Base-by-base conservation (phyloP, 2,888 invertebrate genomes). In the Limnephilus auricula region DNA sequence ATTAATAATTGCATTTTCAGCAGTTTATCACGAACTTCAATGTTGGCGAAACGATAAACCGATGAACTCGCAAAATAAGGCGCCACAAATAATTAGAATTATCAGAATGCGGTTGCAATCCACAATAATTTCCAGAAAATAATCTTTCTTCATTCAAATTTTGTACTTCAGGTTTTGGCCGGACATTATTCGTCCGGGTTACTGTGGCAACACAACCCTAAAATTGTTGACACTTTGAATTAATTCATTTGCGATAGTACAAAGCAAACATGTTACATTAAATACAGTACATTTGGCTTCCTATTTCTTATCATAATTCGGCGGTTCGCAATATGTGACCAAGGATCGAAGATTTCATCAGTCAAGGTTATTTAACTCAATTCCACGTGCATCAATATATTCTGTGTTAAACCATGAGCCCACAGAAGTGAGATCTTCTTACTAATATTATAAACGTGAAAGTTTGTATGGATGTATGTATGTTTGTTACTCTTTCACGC, bases 71-170 rank as follows among this genome's bases (percentile, higher is more conserved):
- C 31, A 79, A 15, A n/a, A n/a, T 13, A n/a, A 30, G n/a, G 34
- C n/a, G 78, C 12, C 78, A 12, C 34, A 78, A 34, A 25, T 32
- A 37, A 88, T 88, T 45, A 78, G 25, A 15, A 78, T 78, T 87
- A 78, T 34, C 34, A 30, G 34, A 34, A 65, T 87, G 32, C 87
- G 87, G 78, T 78, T 88, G 87, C 87, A 88, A 12, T 84, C 40
- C n/a, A 32, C 18, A 34, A n/a, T 25, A 65, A 65, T 25, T 25
- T 83, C 18, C 37, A 37, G 83, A 32, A 83, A 65, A 83, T 37
- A 32, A 83, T 83, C 83, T 25, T 83, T 18, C 25, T 40, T 40
- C 25, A 34, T 31, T 25, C 18, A 4, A 34, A 15, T 4, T 34
- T 80, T 31, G 9, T n/a, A 65, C 25, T 65, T 9, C 65, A n/a